A percentile compares a stretch with the other conserved stretches of the same genome.
Evolutionary conservation across 1,140 invertebrate genomes (phyloP).

Genomic region (Thaumatotibia leucotreta): DNA sequence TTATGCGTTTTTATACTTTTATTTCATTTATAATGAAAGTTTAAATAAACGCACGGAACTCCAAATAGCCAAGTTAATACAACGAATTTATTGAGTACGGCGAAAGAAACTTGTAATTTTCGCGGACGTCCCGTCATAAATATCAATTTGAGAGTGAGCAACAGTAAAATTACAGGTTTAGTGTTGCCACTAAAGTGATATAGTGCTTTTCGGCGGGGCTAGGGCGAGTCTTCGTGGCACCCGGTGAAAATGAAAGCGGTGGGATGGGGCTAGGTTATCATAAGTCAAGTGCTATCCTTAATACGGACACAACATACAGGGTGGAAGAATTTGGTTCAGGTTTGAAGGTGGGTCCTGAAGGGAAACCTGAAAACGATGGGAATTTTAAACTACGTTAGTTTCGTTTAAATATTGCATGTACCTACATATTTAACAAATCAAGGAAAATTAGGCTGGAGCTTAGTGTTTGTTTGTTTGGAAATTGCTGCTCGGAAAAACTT

Average conservation of each 20-base stretch:
- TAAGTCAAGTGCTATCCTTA: background rate
- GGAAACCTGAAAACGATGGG: no score
- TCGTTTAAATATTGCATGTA: no score
- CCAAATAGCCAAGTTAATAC: background rate
- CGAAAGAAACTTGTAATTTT: constrained; percentile 38
- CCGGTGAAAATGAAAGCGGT: background rate
- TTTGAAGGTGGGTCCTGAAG: background rate
- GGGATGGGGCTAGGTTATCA: background rate
- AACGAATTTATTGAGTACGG: background rate
- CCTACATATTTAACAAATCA: no score
- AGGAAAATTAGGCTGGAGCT: no score
- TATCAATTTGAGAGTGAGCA: constrained; percentile 43
- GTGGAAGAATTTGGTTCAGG: background rate
- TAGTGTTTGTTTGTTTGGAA: no score
- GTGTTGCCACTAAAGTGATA: constrained; percentile 33
- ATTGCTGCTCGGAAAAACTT: no score
- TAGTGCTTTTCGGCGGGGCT: constrained; percentile 21
- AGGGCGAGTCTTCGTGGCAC: background rate
- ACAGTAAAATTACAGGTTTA: constrained; percentile 43
- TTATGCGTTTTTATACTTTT: background rate
- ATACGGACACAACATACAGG: background rate
- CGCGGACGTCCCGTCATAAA: constrained; percentile 37
- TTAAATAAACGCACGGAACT: background rate
- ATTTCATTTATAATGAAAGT: background rate
- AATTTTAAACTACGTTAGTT: no score